A percentile compares a stretch with the other conserved stretches of the same genome.
phyloP scores from a whole-genome alignment of 2,113 vertebrate genomes.

The Fulica atra region DNA sequence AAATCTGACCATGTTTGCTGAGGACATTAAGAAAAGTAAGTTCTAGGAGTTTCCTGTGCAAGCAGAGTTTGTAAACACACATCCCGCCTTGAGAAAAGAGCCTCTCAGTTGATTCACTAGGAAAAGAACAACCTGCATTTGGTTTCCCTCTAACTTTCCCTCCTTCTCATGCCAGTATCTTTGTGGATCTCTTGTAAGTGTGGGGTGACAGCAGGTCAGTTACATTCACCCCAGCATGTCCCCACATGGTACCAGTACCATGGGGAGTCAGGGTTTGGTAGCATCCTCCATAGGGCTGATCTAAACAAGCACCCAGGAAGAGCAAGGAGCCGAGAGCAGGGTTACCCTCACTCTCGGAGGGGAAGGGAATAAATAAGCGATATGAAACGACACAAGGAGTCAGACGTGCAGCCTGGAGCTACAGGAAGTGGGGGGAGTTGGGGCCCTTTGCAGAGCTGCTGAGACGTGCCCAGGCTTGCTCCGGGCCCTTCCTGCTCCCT shows the following conservation, averaged over 20 bases:
- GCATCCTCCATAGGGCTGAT: neutral
- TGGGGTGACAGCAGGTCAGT: rapidly evolving
- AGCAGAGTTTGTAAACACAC: neutral
- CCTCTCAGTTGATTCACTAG: neutral
- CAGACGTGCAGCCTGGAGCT: neutral
- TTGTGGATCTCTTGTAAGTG: rapidly evolving
- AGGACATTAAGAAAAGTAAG: slow-evolving; percentile 1
- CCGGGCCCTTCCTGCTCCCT: rapidly evolving
- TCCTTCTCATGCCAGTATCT: rapidly evolving
- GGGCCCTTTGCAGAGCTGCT: neutral
- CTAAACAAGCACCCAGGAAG: neutral
- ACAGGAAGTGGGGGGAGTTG: neutral
- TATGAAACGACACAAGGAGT: neutral
- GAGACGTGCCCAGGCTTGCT: neutral
- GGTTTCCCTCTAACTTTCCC: neutral
- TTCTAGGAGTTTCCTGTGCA: neutral
- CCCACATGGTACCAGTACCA: neutral
- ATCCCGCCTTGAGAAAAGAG: rapidly evolving
- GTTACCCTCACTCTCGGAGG: neutral
- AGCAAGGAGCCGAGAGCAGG: rapidly evolving
- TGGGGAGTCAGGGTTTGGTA: neutral
- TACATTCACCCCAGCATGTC: neutral
- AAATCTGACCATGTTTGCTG: neutral
- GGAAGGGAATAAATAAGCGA: neutral
- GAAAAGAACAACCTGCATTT: neutral